Percentiles rank a stretch among this genome's conserved stretches.
Conservation (phyloP, 2,888 invertebrate species). For the Pollenia griseotomentosa region DNA sequence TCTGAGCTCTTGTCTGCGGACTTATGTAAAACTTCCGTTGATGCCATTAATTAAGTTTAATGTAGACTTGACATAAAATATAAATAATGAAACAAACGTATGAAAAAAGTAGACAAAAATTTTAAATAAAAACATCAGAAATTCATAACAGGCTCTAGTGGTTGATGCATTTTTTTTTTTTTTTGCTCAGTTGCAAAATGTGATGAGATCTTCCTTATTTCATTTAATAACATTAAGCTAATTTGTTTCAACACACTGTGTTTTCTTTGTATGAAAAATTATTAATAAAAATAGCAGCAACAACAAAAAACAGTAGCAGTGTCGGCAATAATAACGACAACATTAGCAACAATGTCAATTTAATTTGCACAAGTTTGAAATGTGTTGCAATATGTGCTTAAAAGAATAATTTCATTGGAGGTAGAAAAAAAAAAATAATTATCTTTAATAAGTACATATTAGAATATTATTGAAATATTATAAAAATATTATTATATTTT, state of each 20-base stretch:
- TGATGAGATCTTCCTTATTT: constrained; percentile 64
- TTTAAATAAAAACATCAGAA: constrained; percentile 52
- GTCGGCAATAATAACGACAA: not conserved
- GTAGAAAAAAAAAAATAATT: no score
- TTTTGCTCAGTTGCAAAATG: constrained; percentile 21
- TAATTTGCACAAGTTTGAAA: constrained; percentile 29
- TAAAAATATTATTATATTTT: no score
- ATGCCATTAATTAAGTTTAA: constrained; percentile 72
- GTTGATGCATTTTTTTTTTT: constrained; percentile 36
- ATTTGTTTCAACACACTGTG: constrained; percentile 40
- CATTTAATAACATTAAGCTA: constrained; percentile 39
- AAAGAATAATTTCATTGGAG: constrained; percentile 12
- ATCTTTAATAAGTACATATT: no score
- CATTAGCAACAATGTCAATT: constrained; percentile 47
- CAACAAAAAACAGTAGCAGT: not conserved
- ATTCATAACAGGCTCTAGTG: constrained; percentile 53
- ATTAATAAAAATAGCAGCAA: not conserved
- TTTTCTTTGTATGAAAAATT: constrained; percentile 34
- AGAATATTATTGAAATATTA: no score
- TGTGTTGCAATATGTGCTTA: not conserved
- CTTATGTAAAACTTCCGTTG: constrained; percentile 71
- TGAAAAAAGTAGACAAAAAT: constrained; percentile 1
- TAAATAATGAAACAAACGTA: constrained; percentile 48
- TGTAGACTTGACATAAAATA: constrained; percentile 57
- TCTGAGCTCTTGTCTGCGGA: constrained; percentile 60